Conservation (phyloP, 2,888 invertebrate species). For the Carcina quercana region DNA sequence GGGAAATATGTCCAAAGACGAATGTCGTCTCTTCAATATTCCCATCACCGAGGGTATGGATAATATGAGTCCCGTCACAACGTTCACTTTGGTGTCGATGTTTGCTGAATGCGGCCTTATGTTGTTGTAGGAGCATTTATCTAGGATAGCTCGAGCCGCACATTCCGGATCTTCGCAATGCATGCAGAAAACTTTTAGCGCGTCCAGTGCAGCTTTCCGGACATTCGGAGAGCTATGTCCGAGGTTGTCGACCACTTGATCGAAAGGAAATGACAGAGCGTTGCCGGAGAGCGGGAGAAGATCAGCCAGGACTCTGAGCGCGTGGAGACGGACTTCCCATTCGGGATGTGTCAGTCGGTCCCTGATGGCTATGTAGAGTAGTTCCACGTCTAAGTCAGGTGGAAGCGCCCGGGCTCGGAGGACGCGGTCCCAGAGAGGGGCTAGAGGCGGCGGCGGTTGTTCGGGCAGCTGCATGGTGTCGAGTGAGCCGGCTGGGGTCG, state of each 20-base stretch:
- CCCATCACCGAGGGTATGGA: slow-evolving; percentile 78
- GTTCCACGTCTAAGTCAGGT: slow-evolving; percentile 76
- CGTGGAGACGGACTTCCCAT: slow-evolving; percentile 89
- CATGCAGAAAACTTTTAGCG: slow-evolving; percentile 81
- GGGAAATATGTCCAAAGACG: slow-evolving; percentile 61
- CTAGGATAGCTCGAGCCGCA: slow-evolving; percentile 77
- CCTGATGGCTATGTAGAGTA: slow-evolving; percentile 81
- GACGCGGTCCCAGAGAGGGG: slow-evolving; percentile 88
- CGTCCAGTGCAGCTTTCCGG: slow-evolving; percentile 85
- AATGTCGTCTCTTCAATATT: slow-evolving; percentile 66
- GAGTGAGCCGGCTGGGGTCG: slow-evolving; percentile 37
- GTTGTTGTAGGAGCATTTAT: slow-evolving; percentile 78
- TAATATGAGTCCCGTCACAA: slow-evolving; percentile 78
- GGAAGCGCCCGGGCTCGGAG: slow-evolving; percentile 83
- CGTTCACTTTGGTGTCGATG: slow-evolving; percentile 63
- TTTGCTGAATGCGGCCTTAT: slow-evolving; percentile 69
- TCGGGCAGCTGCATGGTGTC: slow-evolving; percentile 64
- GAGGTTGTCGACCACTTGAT: slow-evolving; percentile 84
- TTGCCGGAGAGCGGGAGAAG: slow-evolving; percentile 83
- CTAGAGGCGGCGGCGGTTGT: slow-evolving; percentile 73
- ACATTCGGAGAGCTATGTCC: slow-evolving; percentile 88
- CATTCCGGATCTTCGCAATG: slow-evolving; percentile 80
- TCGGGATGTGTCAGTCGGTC: slow-evolving; percentile 85
- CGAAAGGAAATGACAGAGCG: slow-evolving; percentile 81
- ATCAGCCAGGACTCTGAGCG: slow-evolving; percentile 85